Base-by-base conservation (phyloP, 1,140 invertebrate genomes). In the Eurosta solidaginis region DNA sequence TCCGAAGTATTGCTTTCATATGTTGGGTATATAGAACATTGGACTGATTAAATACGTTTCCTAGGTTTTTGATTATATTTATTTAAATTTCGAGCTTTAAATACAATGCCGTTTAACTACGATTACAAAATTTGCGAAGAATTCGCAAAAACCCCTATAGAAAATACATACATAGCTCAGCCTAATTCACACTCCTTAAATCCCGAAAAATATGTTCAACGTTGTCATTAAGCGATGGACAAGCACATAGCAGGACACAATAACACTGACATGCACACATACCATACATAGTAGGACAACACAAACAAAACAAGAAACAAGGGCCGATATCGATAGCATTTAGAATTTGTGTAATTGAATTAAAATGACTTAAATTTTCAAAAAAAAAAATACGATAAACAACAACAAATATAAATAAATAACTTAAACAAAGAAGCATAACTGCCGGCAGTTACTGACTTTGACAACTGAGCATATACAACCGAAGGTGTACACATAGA, bases 131-230 rank as follows among this genome's bases (percentile, higher is more conserved):
- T 1, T 59, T 59, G 44, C 17, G 44, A 45, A 44, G 12, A 9
- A 44, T 42, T 74, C 42, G 40, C 36, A 74, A 74, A 40, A 74
- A 74, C 25, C 36, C 44, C 44, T 17, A 45, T 22, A 42, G 25
- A 74, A 22, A 74, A 42, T n/a, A n/a, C n/a, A 33, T 36, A 59
- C 52, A 54, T 54, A 54, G 52, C 29, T 75, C 17, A 47, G 49
- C 82, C 82, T 84, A 85, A 85, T 85, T 85, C 85, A 85, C 84
- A 85, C 84, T 85, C 84, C 84, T 85, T 83, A 80, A 81, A 85
- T 85, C 81, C 84, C 83, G 74, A 76, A 82, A 75, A n/a, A 3
- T 59, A 59, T 59, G 54, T 59, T 59, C 74, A 73, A 45, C 77
- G 78, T 54, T 78, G 82, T 83, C 82, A 83, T 85, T 84, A 84